Base-by-base conservation (phyloP, 2,888 invertebrate species). In the Lasioglossum vierecki region DNA sequence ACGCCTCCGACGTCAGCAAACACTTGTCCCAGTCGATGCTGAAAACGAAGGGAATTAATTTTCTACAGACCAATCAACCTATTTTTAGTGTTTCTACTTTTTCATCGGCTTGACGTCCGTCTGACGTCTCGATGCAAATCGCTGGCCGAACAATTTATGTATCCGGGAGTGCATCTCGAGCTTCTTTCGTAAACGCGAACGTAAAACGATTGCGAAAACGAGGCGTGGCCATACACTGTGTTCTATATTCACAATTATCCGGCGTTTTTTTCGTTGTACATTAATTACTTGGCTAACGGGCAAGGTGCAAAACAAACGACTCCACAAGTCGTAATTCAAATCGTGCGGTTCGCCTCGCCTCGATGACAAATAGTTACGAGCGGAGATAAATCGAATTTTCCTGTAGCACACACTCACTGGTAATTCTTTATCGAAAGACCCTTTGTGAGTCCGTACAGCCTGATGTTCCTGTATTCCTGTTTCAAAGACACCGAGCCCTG, bases 401-500 rank as follows among this genome's bases (percentile, higher is more conserved):
- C 66, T 30, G 8, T 9, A 9, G 4, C 39, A 41, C 39, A 41
- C 41, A 88, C 95, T 93, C 93, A 97, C 97, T 96, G 96, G 91
- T 96, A 96, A 85, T 95, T 95, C 0, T 96, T 95, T 1, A 97
- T 94, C 71, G 83, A 66, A 3, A 94, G 35, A 46, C 86, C 87
- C 81, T 91, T 93, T 0, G 97, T 97, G 22, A 97, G 95, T 4
- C 97, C 97, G 82, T 96, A 95, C n/a, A 97, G 95, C 89, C 96
- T 96, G 84, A 97, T 96, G 93, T 97, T 96, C 90, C 95, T 96
- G 93, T 97, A 97, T 91, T 96, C 96, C 94, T 97, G 97, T 22
- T 96, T 95, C 75, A 97, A 95, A 90, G 96, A 96, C 15, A 97
- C 97, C 0, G 97, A 96, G 0, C 96, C 96, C 0, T 95, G 95